These are phyloP conservation scores for Alces alces DNA, from an alignment of 2,113 vertebrate genomes.

Conservation along the genomic window DNA sequence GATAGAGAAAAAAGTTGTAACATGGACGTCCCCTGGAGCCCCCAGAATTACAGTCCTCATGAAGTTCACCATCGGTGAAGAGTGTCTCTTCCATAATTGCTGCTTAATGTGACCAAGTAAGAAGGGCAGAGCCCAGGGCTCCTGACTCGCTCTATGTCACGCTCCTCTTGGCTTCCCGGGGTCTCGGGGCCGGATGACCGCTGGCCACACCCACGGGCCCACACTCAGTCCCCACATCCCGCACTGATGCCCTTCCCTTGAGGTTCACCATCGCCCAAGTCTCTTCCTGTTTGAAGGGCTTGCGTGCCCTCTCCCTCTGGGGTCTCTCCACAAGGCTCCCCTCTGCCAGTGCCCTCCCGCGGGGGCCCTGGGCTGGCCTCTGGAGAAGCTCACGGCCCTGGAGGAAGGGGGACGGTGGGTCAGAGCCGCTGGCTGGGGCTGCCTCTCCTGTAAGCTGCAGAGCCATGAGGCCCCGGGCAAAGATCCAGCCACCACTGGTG, in stretches of 20 bases:
- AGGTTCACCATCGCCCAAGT: background rate
- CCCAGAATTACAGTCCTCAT: background rate
- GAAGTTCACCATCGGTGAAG: background rate
- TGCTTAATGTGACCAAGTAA: background rate
- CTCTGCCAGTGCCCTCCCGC: background rate
- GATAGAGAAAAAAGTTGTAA: background rate
- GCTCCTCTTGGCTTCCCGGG: background rate
- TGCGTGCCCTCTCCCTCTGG: rapidly evolving
- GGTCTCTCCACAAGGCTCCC: background rate
- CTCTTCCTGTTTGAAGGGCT: background rate
- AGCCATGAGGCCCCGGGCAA: background rate
- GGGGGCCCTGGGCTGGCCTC: background rate
- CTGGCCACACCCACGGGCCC: rapidly evolving
- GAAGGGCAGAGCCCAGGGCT: background rate
- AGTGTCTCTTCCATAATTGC: background rate
- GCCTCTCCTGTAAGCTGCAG: background rate
- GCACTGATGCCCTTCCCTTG: background rate
- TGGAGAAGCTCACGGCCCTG: rapidly evolving
- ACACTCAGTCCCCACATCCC: background rate
- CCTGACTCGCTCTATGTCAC: rapidly evolving
- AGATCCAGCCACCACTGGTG: background rate
- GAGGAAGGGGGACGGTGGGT: background rate
- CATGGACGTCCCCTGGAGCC: rapidly evolving
- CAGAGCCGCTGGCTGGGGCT: background rate
- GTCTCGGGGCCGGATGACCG: background rate